Base-by-base conservation (phyloP, 2,797 vertebrate genomes). In the Syngnathus acus region DNA sequence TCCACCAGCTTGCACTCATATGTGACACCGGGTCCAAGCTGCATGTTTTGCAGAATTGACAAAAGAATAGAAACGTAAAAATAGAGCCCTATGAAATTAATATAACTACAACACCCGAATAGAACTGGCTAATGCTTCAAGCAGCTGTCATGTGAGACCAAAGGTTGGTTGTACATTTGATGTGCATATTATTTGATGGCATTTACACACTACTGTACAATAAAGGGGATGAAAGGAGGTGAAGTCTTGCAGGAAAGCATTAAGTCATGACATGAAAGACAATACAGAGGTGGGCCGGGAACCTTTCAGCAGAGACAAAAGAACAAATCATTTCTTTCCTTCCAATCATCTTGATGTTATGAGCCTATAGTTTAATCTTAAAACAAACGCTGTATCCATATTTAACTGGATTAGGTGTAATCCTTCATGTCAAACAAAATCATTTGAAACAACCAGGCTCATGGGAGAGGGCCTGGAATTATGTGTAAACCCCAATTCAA, bases 391-490 rank as follows among this genome's bases (percentile, higher is more conserved):
- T 61, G 53, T 16, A 37, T 74, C 73, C 21, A 68, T 73, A 80
- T 80, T 70, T 72, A 73, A 72, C 43, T 58, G 72, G 82, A 87
- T 90, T 87, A 82, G 50, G 80, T 70, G 65, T 85, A 86, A 89
- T 87, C 82, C 83, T 72, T 78, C 59, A 73, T 78, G 74, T 86
- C 68, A 80, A 71, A 72, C 65, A 75, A 77, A 77, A 72, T 64
- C 51, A 62, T 59, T 51, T 71, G 69, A 43, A 69, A 76, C 63
- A 17, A 4, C 14, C 10, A 51, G 51, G 77, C 68, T 71, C 64
- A 65, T 65, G 50, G 69, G 68, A 77, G 71, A 60, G 38, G 51
- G 59, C 53, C 64, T 79, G 73, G 78, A 71, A 77, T 83, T 72
- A 76, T 65, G 70, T 74, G 68, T 42, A 75, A 76, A 80, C 75